phyloP scores from a whole-genome alignment of 2,113 vertebrate species.

The Zosterops pallidus region DNA sequence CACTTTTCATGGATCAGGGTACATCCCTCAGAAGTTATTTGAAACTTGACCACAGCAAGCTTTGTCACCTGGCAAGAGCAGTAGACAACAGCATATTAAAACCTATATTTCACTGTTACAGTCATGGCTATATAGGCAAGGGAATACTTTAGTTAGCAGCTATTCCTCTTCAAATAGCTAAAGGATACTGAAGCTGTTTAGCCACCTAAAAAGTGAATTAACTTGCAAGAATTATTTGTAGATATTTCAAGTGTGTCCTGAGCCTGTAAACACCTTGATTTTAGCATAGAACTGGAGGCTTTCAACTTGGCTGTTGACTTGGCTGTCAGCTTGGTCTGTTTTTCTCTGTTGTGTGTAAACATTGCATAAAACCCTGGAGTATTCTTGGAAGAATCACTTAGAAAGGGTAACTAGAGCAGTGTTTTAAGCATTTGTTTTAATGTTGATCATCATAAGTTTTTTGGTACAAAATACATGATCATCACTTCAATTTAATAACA shows the following conservation, averaged over 20 bases:
- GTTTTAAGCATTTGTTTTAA: background rate
- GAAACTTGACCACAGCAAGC: background rate
- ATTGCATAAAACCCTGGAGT: background rate
- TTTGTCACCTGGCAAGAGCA: background rate
- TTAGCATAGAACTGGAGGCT: background rate
- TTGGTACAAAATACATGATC: background rate
- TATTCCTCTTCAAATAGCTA: background rate
- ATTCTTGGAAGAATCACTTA: background rate
- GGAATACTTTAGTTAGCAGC: background rate
- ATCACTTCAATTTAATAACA: background rate
- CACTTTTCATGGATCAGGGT: background rate
- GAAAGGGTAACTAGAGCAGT: background rate
- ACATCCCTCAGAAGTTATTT: background rate
- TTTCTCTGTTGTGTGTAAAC: background rate
- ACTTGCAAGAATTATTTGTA: background rate
- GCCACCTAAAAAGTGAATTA: background rate
- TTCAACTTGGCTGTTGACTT: background rate
- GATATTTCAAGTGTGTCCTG: background rate
- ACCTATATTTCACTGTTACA: background rate
- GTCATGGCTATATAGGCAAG: accelerated
- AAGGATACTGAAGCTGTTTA: background rate
- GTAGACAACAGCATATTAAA: background rate
- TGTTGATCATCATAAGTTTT: background rate
- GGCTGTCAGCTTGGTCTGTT: background rate
- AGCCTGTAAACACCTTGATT: background rate